These are phyloP conservation scores for Caenorhabditis angaria DNA, from an alignment of 2,888 invertebrate genomes.

Conservation along the genomic window DNA sequence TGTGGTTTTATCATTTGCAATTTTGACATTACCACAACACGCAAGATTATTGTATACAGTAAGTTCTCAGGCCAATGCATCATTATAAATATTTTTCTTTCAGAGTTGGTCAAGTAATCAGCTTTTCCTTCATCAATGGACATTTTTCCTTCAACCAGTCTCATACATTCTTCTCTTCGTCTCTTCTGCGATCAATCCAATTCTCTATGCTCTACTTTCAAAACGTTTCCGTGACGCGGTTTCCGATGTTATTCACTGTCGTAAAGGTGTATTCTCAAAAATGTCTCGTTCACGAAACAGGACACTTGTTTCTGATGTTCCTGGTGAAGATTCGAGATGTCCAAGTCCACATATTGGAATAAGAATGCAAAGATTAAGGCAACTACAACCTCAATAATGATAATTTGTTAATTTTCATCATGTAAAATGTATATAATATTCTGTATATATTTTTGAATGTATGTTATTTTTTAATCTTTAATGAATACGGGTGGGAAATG, in stretches of 20 bases:
- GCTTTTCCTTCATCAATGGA: constrained; percentile 25
- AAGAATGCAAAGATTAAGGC: constrained; percentile 36
- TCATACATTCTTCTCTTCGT: constrained; percentile 64
- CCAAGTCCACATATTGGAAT: constrained; percentile 42
- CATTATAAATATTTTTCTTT: constrained; percentile 17
- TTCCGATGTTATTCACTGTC: constrained; percentile 57
- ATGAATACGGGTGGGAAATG: too few species aligned
- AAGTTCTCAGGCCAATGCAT: constrained; percentile 13
- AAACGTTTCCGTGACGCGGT: constrained; percentile 65
- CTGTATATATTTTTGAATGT: too few species aligned
- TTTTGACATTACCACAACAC: constrained; percentile 89
- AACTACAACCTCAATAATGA: background rate
- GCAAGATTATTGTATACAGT: constrained; percentile 76
- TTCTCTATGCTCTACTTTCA: constrained; percentile 69
- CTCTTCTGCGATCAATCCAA: constrained; percentile 66
- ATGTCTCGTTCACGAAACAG: constrained; percentile 52
- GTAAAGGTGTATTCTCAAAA: constrained; percentile 37
- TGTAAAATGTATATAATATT: too few species aligned
- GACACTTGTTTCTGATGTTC: constrained; percentile 57
- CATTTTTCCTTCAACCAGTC: constrained; percentile 63
- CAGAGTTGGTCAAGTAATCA: constrained; percentile 55
- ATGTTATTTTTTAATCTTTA: too few species aligned
- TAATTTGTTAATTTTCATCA: too few species aligned
- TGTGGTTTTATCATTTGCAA: constrained; percentile 86
- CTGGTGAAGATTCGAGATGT: constrained; percentile 44